Evolutionary conservation across 37 sponge, comb jelly and placozoan genomes (phyloP).

Genomic region (Dysidea cf. avara): DNA sequence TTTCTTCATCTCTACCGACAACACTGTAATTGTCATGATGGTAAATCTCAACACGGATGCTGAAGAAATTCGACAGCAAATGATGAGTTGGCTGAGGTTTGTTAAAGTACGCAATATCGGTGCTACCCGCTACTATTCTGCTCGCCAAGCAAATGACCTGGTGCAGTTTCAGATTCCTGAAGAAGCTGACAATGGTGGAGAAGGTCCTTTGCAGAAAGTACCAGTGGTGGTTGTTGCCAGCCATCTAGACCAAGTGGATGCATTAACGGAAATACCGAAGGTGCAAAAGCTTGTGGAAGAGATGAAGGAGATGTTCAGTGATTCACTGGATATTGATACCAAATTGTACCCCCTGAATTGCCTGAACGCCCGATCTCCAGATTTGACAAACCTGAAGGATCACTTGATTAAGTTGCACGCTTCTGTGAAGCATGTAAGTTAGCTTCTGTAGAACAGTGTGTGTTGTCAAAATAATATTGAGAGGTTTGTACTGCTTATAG

Average conservation of each 20-base stretch:
- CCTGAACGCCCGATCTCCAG: constrained; percentile 37
- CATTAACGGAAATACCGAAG: neutral
- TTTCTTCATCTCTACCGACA: constrained; percentile 74
- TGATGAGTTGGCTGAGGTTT: constrained; percentile 67
- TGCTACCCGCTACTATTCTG: constrained; percentile 11
- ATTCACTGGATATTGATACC: constrained; percentile 55
- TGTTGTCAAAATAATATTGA: too few relatives aligned
- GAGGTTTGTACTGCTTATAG: too few relatives aligned
- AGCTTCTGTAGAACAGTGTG: neutral
- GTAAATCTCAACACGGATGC: constrained; percentile 47
- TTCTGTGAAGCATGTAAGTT: constrained; percentile 41
- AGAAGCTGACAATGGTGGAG: neutral
- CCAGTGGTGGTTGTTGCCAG: constrained; percentile 75
- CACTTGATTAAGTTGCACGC: constrained; percentile 35
- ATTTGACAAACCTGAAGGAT: constrained; percentile 62
- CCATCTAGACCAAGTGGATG: constrained; percentile 51
- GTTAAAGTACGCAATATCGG: constrained; percentile 76
- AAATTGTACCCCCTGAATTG: constrained; percentile 54
- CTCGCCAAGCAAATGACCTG: neutral
- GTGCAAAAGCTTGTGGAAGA: constrained; percentile 43
- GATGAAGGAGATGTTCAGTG: constrained; percentile 34
- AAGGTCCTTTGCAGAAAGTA: constrained; percentile 44
- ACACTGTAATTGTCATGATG: constrained; percentile 56
- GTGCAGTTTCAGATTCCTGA: neutral
- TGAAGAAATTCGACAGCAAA: constrained; percentile 18